phyloP scores from a whole-genome alignment of 2,888 invertebrate species.

The Bibio marci region DNA sequence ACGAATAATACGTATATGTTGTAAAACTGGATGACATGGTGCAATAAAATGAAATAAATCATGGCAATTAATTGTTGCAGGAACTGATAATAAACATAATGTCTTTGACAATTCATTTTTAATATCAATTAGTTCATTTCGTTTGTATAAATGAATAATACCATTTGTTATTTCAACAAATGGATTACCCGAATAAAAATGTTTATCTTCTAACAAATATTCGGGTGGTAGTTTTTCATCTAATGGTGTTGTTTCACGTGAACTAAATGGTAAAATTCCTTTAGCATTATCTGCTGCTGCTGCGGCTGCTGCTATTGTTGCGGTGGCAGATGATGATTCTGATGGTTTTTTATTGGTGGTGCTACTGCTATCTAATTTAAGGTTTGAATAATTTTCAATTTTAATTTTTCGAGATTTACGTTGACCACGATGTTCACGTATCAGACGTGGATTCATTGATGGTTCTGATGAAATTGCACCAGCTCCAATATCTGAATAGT shows the following conservation, averaged over 20 bases:
- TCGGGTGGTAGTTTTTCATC: constrained; percentile 11
- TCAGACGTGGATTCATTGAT: constrained; percentile 23
- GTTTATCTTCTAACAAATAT: constrained; percentile 34
- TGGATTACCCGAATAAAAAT: constrained; percentile 92
- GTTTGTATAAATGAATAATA: constrained; percentile 90
- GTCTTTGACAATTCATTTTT: constrained; percentile 61
- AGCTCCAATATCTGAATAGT: no score
- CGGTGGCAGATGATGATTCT: neutral
- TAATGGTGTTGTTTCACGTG: constrained; percentile 35
- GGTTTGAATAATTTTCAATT: no score
- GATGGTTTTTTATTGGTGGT: no score
- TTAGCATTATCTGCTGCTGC: constrained; percentile 24
- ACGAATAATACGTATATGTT: constrained; percentile 79
- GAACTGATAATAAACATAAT: constrained; percentile 76
- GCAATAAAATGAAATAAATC: constrained; percentile 89
- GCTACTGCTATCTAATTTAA: no score
- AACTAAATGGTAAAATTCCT: constrained; percentile 43
- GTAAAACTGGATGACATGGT: constrained; percentile 78
- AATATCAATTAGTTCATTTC: constrained; percentile 64
- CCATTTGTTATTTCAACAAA: constrained; percentile 94
- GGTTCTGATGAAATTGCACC: constrained; percentile 28
- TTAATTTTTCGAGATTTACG: constrained; percentile 32
- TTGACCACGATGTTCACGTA: constrained; percentile 43
- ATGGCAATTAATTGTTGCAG: constrained; percentile 77
- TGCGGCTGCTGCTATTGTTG: neutral